A percentile compares a stretch with the other conserved stretches of the same genome.
Evolutionary conservation across 2,113 vertebrate species (phyloP).

Genomic region (Clarias batrachus): DNA sequence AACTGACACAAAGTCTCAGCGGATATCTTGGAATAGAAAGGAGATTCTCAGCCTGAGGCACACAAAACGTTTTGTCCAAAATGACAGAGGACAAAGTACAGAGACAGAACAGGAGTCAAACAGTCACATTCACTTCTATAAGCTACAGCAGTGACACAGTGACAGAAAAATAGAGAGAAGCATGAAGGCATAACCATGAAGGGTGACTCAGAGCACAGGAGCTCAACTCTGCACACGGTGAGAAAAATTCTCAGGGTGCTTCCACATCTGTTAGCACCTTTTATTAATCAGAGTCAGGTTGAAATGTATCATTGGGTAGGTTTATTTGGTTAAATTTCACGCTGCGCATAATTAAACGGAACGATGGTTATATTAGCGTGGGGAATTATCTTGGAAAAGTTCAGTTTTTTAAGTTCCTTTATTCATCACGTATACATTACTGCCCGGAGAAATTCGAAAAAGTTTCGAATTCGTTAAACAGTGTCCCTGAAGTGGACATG

Average conservation of each 20-base stretch:
- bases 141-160: conserved; percentile 66
- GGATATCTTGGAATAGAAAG: background rate
- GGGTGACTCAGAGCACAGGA: conserved; percentile 70
- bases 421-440: no score
- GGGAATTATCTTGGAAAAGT: no score
- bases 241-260: background rate
- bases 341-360: background rate
- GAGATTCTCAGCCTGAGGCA: conserved; percentile 50
- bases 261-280: background rate
- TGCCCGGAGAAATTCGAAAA: no score
- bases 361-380: no score
- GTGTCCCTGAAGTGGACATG: no score
- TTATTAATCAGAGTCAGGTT: background rate
- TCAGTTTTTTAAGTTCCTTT: no score
- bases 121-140: conserved; percentile 66
- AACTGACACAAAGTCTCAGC: conserved; percentile 3
- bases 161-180: conserved; percentile 67
- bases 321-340: background rate
- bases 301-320: no score
- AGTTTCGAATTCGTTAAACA: no score
- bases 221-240: conserved; percentile 50
- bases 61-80: conserved; percentile 70
- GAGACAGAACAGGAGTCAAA: conserved; percentile 49
- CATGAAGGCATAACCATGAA: conserved; percentile 70
- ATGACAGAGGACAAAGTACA: conserved; percentile 31